phyloP scores from a whole-genome alignment of 2,888 invertebrate species.

The Bellardia bayeri region DNA sequence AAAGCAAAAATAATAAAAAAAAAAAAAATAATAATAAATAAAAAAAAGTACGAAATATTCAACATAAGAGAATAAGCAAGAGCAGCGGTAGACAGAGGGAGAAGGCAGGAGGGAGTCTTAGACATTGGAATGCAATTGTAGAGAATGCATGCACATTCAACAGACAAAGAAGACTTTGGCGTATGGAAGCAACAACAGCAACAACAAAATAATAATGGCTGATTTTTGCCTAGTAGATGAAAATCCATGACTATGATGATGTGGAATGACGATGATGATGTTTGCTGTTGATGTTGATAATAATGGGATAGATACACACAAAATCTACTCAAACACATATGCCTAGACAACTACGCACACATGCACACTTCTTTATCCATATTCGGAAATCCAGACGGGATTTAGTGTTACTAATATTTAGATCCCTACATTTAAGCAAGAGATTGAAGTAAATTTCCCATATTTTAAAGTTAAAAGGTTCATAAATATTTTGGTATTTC shows the following conservation, averaged over 20 bases:
- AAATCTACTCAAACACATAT: slow-evolving; percentile 14
- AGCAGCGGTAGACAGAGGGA: not conserved
- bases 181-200: slow-evolving; percentile 17
- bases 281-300: slow-evolving; percentile 26
- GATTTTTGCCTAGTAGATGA: slow-evolving; percentile 63
- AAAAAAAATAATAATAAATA: slow-evolving; percentile 10
- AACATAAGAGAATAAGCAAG: slow-evolving; percentile 54
- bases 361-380: not conserved
- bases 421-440: not conserved
- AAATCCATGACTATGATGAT: slow-evolving; percentile 59
- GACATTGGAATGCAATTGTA: slow-evolving; percentile 69
- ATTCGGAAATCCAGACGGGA: not conserved
- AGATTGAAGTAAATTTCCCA: too few species aligned
- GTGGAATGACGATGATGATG: slow-evolving; percentile 37
- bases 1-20: too few species aligned
- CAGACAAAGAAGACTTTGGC: slow-evolving; percentile 65
- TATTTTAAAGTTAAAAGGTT: too few species aligned
- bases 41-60: slow-evolving; percentile 12
- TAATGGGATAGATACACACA: slow-evolving; percentile 57
- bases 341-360: not conserved
- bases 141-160: slow-evolving; percentile 68
- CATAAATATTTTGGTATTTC: too few species aligned
- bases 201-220: slow-evolving; percentile 63
- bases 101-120: slow-evolving; percentile 41
- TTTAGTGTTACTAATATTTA: not conserved